A percentile compares a stretch with the other conserved stretches of the same genome.
phyloP scores from a whole-genome alignment of 23 tunicate species.

The Aplidium turbinatum region DNA sequence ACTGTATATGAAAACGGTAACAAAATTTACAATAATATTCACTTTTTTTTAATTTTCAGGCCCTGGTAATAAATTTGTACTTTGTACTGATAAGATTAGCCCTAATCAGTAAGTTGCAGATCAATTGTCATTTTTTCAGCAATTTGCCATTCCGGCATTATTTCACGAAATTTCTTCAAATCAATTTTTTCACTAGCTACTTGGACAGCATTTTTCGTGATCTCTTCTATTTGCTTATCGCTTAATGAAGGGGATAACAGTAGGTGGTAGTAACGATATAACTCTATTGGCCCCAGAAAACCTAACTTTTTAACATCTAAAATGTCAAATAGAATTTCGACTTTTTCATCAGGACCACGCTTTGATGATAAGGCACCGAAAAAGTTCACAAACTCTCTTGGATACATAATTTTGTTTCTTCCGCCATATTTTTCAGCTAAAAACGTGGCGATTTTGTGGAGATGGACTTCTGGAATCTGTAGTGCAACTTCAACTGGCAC shows the following conservation, averaged over 20 bases:
- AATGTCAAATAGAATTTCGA: conserved; percentile 53
- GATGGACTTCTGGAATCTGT: conserved; percentile 63
- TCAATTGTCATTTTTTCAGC: conserved; percentile 88
- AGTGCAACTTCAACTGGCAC: conserved; percentile 48
- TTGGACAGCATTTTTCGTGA: conserved; percentile 62
- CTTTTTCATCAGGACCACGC: conserved; percentile 57
- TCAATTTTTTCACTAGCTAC: conserved; percentile 55
- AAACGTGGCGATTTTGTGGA: conserved; percentile 54
- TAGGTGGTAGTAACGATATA: conserved; percentile 73
- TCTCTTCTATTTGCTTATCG: conserved; percentile 56
- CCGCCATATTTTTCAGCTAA: conserved; percentile 79
- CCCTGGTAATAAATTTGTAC: no score
- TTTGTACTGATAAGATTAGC: no score
- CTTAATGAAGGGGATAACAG: conserved; percentile 66
- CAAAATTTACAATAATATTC: background rate
- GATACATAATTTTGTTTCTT: conserved; percentile 48
- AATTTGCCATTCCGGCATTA: conserved; percentile 68
- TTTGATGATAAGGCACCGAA: conserved; percentile 54
- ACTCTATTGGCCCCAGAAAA: conserved; percentile 64
- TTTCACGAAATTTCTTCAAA: conserved; percentile 39
- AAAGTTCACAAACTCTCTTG: conserved; percentile 62
- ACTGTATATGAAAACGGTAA: background rate
- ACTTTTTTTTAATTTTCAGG: no score
- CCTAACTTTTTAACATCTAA: conserved; percentile 69
- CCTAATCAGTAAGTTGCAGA: conserved; percentile 51